A percentile compares a stretch with the other conserved stretches of the same genome.
These are phyloP conservation scores for Apamea epomidion DNA, from an alignment of 2,888 invertebrate species.

Conservation along the genomic window DNA sequence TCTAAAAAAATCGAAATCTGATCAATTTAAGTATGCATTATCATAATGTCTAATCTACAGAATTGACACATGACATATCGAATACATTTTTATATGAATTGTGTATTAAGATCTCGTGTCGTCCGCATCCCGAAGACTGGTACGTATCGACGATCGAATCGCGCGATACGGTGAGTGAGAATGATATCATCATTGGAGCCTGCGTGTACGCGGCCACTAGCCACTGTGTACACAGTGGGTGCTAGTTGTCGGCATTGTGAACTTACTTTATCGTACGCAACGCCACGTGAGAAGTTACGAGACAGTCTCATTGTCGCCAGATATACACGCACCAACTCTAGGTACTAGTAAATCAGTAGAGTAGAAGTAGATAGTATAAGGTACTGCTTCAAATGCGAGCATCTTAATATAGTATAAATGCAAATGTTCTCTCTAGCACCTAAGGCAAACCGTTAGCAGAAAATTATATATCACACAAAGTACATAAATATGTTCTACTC, in stretches of 20 bases:
- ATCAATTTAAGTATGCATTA: conserved; percentile 64
- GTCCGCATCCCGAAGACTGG: conserved; percentile 71
- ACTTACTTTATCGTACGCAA: conserved; percentile 67
- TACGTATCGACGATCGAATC: conserved; percentile 82
- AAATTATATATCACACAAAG: conserved; percentile 44
- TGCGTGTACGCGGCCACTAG: conserved; percentile 69
- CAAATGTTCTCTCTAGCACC: conserved; percentile 52
- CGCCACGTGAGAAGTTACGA: conserved; percentile 62
- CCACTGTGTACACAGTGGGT: conserved; percentile 58
- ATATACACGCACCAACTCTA: conserved; percentile 54
- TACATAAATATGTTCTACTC: conserved; percentile 42
- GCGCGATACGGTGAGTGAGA: conserved; percentile 75
- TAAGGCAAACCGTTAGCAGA: conserved; percentile 49
- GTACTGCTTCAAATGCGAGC: conserved; percentile 46
- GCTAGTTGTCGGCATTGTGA: conserved; percentile 68
- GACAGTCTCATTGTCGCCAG: conserved; percentile 60
- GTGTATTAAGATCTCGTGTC: conserved; percentile 79
- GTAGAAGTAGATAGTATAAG: conserved; percentile 43
- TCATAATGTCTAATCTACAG: conserved; percentile 75
- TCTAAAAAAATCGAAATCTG: conserved; percentile 27
- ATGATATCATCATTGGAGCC: conserved; percentile 78
- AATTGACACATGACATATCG: conserved; percentile 82
- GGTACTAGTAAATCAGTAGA: conserved; percentile 11
- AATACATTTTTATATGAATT: conserved; percentile 78
- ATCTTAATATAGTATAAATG: conserved; percentile 62